Percentiles rank a stretch among this genome's conserved stretches.
phyloP scores from a whole-genome alignment of 2,888 invertebrate species.

The Augiades crinisus region DNA sequence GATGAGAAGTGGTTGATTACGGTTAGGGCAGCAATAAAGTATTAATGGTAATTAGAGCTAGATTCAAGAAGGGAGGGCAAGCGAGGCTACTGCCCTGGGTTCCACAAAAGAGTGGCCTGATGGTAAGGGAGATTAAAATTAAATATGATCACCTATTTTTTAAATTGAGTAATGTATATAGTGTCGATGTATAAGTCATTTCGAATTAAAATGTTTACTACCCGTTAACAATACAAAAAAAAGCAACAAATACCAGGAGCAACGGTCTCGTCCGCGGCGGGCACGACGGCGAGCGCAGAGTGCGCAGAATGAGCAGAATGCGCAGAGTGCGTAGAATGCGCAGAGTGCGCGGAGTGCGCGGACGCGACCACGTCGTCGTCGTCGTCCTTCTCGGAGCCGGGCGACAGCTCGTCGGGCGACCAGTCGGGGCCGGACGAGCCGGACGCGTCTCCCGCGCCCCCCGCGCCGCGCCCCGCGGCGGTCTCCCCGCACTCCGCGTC shows the following conservation, averaged over 20 bases:
- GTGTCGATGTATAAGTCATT: too few species aligned
- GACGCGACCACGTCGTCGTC: conserved; percentile 48
- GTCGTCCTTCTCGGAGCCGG: conserved; percentile 58
- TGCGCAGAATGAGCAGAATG: conserved; percentile 35
- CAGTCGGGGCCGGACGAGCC: conserved; percentile 28
- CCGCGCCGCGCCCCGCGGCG: conserved; percentile 26
- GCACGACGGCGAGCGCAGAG: conserved; percentile 48
- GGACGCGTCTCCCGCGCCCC: conserved; percentile 31
- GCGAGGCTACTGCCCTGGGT: too few species aligned
- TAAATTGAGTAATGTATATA: too few species aligned
- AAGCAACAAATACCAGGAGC: conserved; percentile 43
- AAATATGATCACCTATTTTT: too few species aligned
- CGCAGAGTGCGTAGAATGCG: conserved; percentile 38
- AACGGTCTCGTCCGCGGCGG: conserved; percentile 49
- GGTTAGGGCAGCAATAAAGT: too few species aligned
- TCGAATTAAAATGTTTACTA: too few species aligned
- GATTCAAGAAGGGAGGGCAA: too few species aligned
- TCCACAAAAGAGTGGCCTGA: too few species aligned
- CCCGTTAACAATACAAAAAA: too few species aligned
- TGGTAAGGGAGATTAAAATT: too few species aligned
- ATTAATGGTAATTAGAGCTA: too few species aligned
- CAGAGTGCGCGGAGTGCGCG: conserved; percentile 34
- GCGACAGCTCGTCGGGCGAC: conserved; percentile 62
- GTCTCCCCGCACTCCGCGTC: conserved; percentile 34
- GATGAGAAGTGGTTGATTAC: too few species aligned